phyloP scores from a whole-genome alignment of 2,888 invertebrate genomes.

The Pachliopta kotzebuea region DNA sequence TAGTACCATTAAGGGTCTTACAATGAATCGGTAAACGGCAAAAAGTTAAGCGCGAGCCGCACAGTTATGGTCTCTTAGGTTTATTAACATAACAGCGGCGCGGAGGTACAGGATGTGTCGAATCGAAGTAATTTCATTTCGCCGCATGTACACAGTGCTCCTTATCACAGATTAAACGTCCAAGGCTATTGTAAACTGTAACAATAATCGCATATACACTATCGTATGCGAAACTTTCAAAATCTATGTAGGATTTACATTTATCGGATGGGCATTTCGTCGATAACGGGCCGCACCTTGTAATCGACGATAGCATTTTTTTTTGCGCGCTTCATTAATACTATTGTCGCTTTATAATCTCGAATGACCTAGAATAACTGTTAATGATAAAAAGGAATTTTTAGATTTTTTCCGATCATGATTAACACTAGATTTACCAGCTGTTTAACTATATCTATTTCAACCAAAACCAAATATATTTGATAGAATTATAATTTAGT shows the following conservation, averaged over 20 bases:
- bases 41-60: constrained; percentile 42
- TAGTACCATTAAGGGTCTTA: constrained; percentile 39
- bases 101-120: constrained; percentile 24
- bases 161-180: constrained; percentile 23
- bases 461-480: no score
- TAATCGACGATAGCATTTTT: constrained; percentile 3
- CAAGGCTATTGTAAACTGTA: constrained; percentile 19
- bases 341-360: no score
- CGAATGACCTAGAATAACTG: no score
- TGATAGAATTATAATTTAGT: no score
- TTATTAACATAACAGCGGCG: constrained; percentile 44
- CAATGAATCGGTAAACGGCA: constrained; percentile 47
- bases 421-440: no score
- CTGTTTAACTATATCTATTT: no score
- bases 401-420: no score
- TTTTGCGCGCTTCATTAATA: constrained; percentile 11
- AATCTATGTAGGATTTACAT: constrained; percentile 17
- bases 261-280: constrained; percentile 22
- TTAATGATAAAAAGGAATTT: no score
- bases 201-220: constrained; percentile 7
- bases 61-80: constrained; percentile 40
- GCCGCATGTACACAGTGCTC: constrained; percentile 22
- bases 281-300: constrained; percentile 23
- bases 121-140: constrained; percentile 20
- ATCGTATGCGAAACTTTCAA: constrained; percentile 8